These are phyloP conservation scores for Protula sp. DNA, from an alignment of 2,888 invertebrate species.

Conservation along the genomic window DNA sequence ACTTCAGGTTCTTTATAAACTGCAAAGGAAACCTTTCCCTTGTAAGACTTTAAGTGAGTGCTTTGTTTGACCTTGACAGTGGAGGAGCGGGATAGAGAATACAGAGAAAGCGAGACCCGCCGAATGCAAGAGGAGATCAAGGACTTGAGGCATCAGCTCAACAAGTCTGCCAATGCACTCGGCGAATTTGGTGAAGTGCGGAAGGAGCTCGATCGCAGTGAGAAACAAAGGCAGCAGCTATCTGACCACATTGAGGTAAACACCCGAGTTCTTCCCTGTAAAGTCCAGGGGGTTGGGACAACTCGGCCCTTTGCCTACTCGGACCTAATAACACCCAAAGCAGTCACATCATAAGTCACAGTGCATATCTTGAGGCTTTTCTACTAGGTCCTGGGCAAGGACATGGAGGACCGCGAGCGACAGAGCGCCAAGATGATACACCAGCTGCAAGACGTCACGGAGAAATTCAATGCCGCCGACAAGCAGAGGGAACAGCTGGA, in stretches of 20 bases:
- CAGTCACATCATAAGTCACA: no score
- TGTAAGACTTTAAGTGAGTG: no score
- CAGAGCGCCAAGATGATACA: constrained; percentile 17
- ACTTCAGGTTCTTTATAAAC: no score
- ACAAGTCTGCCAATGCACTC: constrained; percentile 29
- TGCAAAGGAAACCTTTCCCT: no score
- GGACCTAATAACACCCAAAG: no score
- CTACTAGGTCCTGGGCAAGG: constrained; percentile 40
- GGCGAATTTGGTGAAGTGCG: constrained; percentile 38
- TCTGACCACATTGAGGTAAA: constrained; percentile 49
- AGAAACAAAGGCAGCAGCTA: constrained; percentile 43
- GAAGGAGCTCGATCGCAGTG: constrained; percentile 40
- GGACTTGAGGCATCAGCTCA: constrained; percentile 37
- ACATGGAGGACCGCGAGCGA: constrained; percentile 27
- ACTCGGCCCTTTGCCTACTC: no score
- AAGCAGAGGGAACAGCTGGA: constrained; percentile 32
- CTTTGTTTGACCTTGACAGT: no score
- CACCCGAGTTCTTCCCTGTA: no score
- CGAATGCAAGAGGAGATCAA: constrained; percentile 37
- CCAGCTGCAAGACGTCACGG: constrained; percentile 39
- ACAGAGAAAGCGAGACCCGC: constrained; percentile 2
- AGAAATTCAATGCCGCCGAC: constrained; percentile 39
- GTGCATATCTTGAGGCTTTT: no score
- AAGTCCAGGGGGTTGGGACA: no score
- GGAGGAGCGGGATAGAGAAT: constrained; percentile 7